Evolutionary conservation across 1,140 invertebrate genomes (phyloP), one percentile per base, ranked within the genome.

Genomic region (Atta colombica): DNA sequence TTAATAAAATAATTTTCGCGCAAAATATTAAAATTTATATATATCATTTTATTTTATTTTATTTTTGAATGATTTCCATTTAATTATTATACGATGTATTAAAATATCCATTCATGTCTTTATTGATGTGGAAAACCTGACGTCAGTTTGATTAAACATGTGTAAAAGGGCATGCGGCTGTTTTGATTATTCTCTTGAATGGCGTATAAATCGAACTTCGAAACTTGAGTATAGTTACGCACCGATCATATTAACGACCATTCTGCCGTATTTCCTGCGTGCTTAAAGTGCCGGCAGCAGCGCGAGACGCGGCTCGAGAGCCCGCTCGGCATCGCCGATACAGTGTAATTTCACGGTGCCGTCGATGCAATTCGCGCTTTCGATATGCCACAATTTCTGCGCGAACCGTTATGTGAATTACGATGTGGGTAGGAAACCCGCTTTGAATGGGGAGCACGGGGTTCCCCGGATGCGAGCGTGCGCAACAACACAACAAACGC

Each of bases 291-390:
- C 87, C 31, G 35, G 58, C 78, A 80, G 77, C 77, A 51, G 66
- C 65, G 87, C 86, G 88, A 87, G 68, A 89, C 85, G 63, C 85
- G 63, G 28, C 31, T 49, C 21, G 84, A 58, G 77, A 45, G 51
- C 53, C 10, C 68, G 66, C 68, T 69, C 69, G n/a, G 53, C 55
- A 28, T 69, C 63, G 49, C 51, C 61, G 82, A 85, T 74, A 80
- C 84, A 80, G 77, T 89, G 89, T 81, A 89, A 89, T 89, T 91
- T 91, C 85, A 82, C 39, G 81, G 78, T 80, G 74, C 87, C 85
- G 77, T 72, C 69, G 77, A 69, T 77, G 77, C 88, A 84, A 80
- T 87, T 86, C 85, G 80, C 78, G 77, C 88, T 86, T 88, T 89
- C 78, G 81, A 84, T 87, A 77, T 86, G 88, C 75, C 87, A 89